Conservation (phyloP, 2,113 vertebrate species). For the Triplophysa tibetana region DNA sequence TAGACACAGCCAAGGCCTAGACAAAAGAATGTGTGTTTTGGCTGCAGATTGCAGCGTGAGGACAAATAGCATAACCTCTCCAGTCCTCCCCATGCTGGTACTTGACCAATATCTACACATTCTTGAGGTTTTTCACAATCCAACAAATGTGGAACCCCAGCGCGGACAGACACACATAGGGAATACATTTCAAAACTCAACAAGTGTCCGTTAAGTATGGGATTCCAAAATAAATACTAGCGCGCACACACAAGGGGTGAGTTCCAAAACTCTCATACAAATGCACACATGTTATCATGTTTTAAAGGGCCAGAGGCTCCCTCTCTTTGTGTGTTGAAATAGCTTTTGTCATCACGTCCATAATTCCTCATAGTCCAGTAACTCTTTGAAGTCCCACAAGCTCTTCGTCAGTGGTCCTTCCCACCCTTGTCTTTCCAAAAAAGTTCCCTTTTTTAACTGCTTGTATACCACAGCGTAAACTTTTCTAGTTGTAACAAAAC, state of each 20-base stretch:
- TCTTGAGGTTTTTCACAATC: slow-evolving; percentile 32
- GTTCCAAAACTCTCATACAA: slow-evolving; percentile 22
- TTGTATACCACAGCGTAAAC: neutral
- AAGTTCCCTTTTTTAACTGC: neutral
- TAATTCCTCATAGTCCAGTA: slow-evolving; percentile 25
- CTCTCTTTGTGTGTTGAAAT: slow-evolving; percentile 30
- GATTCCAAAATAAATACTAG: neutral
- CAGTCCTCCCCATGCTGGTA: slow-evolving; percentile 48
- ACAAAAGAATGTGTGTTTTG: slow-evolving; percentile 79
- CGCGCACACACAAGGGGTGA: neutral
- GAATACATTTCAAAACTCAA: slow-evolving; percentile 17
- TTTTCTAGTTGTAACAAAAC: neutral
- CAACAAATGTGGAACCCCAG: slow-evolving; percentile 7
- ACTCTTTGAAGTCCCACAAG: slow-evolving; percentile 34
- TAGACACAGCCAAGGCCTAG: slow-evolving; percentile 67
- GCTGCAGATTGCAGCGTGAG: slow-evolving; percentile 58
- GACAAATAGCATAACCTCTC: slow-evolving; percentile 68
- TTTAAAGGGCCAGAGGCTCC: slow-evolving; percentile 14
- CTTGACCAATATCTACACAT: slow-evolving; percentile 44
- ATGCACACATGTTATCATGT: slow-evolving; percentile 13
- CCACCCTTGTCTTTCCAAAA: slow-evolving; percentile 17
- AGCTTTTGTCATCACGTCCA: slow-evolving; percentile 21
- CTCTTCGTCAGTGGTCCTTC: slow-evolving; percentile 1
- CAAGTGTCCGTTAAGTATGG: slow-evolving; percentile 13
- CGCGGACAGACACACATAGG: neutral